Evolutionary conservation across 2,888 invertebrate genomes (phyloP), one percentile per base, ranked within the genome.

Genomic region (Thumatha senex): DNA sequence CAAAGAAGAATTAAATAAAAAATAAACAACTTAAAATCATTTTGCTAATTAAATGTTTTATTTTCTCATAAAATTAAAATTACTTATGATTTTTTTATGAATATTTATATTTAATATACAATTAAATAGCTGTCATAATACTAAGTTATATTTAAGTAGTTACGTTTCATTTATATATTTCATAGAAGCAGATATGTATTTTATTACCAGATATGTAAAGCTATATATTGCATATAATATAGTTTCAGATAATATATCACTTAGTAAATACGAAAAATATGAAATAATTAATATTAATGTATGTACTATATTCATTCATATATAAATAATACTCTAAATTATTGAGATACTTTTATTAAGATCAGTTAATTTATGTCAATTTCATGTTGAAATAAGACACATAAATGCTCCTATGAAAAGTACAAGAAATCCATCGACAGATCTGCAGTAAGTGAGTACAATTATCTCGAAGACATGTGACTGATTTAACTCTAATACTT

Each of bases 121-220:
- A 5, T 24, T 24, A 24, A 5, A 24, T 24, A 24, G 18, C 18
- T 49, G 43, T 55, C 57, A 61, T 66, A 68, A 71, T 70, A 69
- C 67, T 68, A 70, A 63, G 52, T 67, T 68, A 70, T 49, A 67
- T 68, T 70, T 39, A 39, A 39, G 11, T 60, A 69, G 65, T 69
- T 67, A 68, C 70, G 62, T 56, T 65, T 65, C 49, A 68, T 64
- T 62, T 70, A n/a, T 13, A 35, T 35, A 70, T 79, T 80, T 71
- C 87, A 86, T 86, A 89, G 87, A 86, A 88, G 88, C 88, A 88
- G 86, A 89, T 87, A 87, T 87, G 86, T 84, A 24, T 24, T 76
- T 79, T 12, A 47, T 63, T 64, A 63, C 56, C 77, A 82, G 85
- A 86, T 86, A 83, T 83, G 74, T 68, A 54, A 63, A 63, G 35